Base-by-base conservation (phyloP, 2,888 invertebrate species). In the Synanthedon tipuliformis region DNA sequence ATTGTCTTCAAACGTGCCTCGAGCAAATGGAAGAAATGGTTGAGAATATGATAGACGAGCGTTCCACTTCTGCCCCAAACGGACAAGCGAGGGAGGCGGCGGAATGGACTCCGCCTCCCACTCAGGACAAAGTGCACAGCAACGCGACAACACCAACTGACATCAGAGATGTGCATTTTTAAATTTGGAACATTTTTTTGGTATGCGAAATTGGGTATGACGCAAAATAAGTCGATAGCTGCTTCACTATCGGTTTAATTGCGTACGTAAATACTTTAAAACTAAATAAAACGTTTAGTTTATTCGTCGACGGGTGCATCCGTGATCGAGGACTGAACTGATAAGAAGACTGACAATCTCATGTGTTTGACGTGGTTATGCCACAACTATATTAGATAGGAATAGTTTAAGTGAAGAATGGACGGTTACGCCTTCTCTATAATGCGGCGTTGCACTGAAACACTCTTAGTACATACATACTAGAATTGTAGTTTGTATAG, bases 121-220 rank as follows among this genome's bases (percentile, higher is more conserved):
- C 77, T 61, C 85, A 76, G 63, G 86, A 85, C 81, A 89, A 89
- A 76, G 90, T 91, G 61, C 92, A 92, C 81, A 91, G 90, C 79
- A 92, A 92, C 78, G 93, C 95, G 63, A 91, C 92, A 63, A 94
- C 95, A 53, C 94, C 95, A 65, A 95, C 95, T 65, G 95, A 96
- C 79, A 93, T 95, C 65, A 90, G 94, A 66, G 94, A 95, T 80
- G 92, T 95, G 61, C 92, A 93, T 80, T 94, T 94, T 86, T 93
- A 86, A 84, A 27, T 18, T 49, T 40, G 41, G 12, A 10, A 40
- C 40, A n/a, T 18, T 23, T 23, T n/a, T 23, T 23, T 23, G n/a
- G 8, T 49, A 16, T 15, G 40, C n/a, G 45, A 5, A 23, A 23
- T 23, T 50, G 34, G 13, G 48, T 18, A 50, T 15, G 45, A 40